Evolutionary conservation across 2,888 invertebrate species (phyloP).

Genomic region (Lasioglossum malachurum): DNA sequence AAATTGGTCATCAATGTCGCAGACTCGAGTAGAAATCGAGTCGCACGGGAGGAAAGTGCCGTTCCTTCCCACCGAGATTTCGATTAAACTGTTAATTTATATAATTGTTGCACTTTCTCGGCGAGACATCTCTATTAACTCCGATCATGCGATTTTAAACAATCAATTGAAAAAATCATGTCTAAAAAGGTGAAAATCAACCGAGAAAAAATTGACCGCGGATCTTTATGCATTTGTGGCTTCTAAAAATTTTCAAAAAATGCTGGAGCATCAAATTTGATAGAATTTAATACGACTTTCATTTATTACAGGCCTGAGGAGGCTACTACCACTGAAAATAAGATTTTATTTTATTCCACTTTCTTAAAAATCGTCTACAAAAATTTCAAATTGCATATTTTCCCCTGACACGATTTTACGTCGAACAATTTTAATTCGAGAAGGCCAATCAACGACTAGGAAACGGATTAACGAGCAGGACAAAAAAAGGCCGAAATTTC

Average conservation of each 20-base stretch:
- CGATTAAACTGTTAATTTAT: slow-evolving; percentile 8
- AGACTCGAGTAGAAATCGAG: not conserved
- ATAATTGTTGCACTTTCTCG: slow-evolving; percentile 3
- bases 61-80: not conserved
- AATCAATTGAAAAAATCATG: too few species aligned
- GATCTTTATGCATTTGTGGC: too few species aligned
- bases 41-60: not conserved
- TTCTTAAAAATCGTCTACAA: too few species aligned
- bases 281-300: too few species aligned
- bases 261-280: too few species aligned
- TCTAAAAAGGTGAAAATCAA: too few species aligned
- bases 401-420: not conserved
- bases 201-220: too few species aligned
- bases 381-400: not conserved
- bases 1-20: slow-evolving; percentile 7
- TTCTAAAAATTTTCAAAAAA: too few species aligned
- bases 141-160: too few species aligned
- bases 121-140: not conserved
- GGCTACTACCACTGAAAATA: too few species aligned
- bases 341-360: too few species aligned
- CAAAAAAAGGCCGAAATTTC: not conserved
- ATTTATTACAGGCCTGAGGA: too few species aligned
- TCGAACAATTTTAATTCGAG: not conserved
- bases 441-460: not conserved
- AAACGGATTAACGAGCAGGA: not conserved